Percentiles rank a stretch among this genome's conserved stretches.
Evolutionary conservation across 2,113 vertebrate genomes (phyloP).

Genomic region (Oryzias woworae): DNA sequence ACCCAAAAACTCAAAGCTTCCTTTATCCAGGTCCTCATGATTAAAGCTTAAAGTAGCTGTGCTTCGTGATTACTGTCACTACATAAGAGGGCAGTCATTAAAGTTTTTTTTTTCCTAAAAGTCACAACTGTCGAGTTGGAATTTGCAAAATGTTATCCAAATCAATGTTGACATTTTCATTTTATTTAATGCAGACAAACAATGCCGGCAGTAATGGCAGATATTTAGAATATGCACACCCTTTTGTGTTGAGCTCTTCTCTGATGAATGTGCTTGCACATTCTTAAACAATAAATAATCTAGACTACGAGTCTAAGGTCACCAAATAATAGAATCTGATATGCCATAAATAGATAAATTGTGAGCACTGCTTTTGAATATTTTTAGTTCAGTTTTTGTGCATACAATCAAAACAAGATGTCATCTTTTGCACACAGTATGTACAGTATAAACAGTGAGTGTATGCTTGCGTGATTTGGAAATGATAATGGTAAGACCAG

Average conservation of each 20-base stretch:
- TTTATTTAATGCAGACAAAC: slow-evolving; percentile 1
- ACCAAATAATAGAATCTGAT: too few species aligned
- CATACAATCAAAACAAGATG: too few species aligned
- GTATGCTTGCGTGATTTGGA: too few species aligned
- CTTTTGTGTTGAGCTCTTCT: not conserved
- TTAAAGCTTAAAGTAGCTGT: not conserved
- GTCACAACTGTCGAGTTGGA: slow-evolving; percentile 20
- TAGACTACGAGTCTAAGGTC: too few species aligned
- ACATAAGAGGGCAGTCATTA: slow-evolving; percentile 21
- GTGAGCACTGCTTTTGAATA: too few species aligned
- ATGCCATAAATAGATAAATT: too few species aligned
- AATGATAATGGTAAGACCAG: too few species aligned
- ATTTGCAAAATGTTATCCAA: slow-evolving; percentile 34
- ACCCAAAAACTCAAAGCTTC: too few species aligned
- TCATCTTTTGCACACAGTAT: too few species aligned
- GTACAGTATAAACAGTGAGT: too few species aligned
- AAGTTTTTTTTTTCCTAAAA: slow-evolving; percentile 20
- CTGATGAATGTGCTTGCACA: not conserved
- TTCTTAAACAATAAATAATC: not conserved
- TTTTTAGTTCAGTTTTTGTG: too few species aligned
- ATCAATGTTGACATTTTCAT: slow-evolving; percentile 26
- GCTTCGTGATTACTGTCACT: not conserved
- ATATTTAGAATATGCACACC: not conserved
- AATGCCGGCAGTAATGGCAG: not conserved
- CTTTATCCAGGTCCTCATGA: too few species aligned